phyloP scores from a whole-genome alignment of 2,888 invertebrate genomes.

The Endotricha flammealis region DNA sequence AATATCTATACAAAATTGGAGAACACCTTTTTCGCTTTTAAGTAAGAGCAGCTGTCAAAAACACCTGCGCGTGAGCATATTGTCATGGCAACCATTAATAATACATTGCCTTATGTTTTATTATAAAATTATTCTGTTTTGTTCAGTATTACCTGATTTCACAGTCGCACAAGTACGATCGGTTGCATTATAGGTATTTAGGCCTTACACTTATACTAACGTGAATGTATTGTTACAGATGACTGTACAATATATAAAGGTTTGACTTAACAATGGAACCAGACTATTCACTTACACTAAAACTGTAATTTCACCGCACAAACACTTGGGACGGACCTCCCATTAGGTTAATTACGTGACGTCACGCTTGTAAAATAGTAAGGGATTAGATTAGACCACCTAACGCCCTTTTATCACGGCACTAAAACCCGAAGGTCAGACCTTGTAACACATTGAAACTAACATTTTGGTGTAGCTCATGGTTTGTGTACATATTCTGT shows the following conservation, averaged over 20 bases:
- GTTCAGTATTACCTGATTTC: no score
- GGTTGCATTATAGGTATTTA: no score
- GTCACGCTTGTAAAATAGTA: slow-evolving; percentile 18
- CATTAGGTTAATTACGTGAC: slow-evolving; percentile 11
- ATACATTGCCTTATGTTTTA: no score
- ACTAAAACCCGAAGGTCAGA: slow-evolving; percentile 44
- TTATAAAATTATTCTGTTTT: no score
- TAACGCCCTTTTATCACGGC: slow-evolving; percentile 31
- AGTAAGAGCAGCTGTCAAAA: slow-evolving; percentile 41
- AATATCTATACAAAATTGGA: no score
- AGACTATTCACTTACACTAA: no score
- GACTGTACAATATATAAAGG: no score
- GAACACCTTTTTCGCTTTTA: slow-evolving; percentile 5
- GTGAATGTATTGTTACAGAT: no score
- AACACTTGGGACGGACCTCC: slow-evolving; percentile 26
- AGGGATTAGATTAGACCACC: slow-evolving; percentile 37
- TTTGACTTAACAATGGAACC: no score
- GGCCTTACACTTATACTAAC: no score
- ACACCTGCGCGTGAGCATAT: slow-evolving; percentile 60
- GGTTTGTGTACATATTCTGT: slow-evolving; percentile 31
- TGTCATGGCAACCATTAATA: slow-evolving; percentile 46
- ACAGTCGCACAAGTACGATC: no score
- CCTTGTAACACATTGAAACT: slow-evolving; percentile 62
- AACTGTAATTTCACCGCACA: no score
- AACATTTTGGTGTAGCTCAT: slow-evolving; percentile 39